These are phyloP conservation scores for Spatulosminthurus flaviceps DNA, from an alignment of 2,888 invertebrate species.

Conservation along the genomic window DNA sequence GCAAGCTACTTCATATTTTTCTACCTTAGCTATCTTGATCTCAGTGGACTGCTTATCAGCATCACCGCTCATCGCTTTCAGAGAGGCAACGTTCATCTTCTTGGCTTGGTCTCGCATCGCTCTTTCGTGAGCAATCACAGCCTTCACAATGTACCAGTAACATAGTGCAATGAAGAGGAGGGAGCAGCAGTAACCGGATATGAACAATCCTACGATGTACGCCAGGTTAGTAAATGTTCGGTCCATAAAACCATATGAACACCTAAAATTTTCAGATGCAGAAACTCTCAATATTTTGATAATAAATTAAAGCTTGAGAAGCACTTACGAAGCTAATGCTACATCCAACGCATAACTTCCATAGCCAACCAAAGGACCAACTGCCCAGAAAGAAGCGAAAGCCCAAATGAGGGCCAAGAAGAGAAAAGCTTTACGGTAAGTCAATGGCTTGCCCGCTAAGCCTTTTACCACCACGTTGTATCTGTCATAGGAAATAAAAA, in stretches of 20 bases:
- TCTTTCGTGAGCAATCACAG: conserved; percentile 85
- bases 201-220: conserved; percentile 80
- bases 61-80: conserved; percentile 78
- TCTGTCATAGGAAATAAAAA: conserved; percentile 67
- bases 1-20: too few species aligned
- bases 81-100: conserved; percentile 91
- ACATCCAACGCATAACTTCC: conserved; percentile 61
- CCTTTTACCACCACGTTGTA: conserved; percentile 67
- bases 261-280: conserved; percentile 65
- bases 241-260: conserved; percentile 86
- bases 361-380: conserved; percentile 67
- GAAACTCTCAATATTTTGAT: background rate
- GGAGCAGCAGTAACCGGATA: conserved; percentile 81
- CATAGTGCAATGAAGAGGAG: conserved; percentile 83
- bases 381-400: conserved; percentile 66
- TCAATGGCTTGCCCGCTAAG: conserved; percentile 51
- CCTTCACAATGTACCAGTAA: conserved; percentile 87
- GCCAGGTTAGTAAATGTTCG: conserved; percentile 80
- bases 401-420: conserved; percentile 67
- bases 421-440: conserved; percentile 60
- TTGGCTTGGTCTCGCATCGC: conserved; percentile 89
- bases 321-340: conserved; percentile 53
- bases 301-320: background rate
- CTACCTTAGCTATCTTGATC: conserved; percentile 83
- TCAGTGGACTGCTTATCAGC: conserved; percentile 82